A percentile compares a stretch with the other conserved stretches of the same genome.
These are phyloP conservation scores for Premnoplex brunnescens DNA, from an alignment of 2,797 vertebrate species.

Conservation along the genomic window DNA sequence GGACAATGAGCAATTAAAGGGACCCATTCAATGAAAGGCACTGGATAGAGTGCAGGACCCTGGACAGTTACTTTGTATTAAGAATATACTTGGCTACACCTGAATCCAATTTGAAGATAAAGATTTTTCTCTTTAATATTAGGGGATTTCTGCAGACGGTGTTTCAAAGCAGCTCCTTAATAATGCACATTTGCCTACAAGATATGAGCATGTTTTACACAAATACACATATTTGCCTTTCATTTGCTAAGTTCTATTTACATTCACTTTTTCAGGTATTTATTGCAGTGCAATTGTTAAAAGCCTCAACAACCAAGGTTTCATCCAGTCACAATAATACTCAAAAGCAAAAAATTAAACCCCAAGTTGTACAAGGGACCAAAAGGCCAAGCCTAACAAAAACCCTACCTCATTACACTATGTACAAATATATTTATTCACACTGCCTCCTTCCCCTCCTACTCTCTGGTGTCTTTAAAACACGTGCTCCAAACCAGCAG, in stretches of 20 bases:
- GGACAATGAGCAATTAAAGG: background rate
- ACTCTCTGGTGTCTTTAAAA: background rate
- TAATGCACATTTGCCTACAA: background rate
- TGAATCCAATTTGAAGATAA: background rate
- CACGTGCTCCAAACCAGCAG: background rate
- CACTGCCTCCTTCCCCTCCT: background rate
- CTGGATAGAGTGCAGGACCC: background rate
- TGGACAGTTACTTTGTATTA: background rate
- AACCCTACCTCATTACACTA: background rate
- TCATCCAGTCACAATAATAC: background rate
- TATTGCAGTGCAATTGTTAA: background rate
- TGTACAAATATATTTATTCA: background rate
- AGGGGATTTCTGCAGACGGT: background rate
- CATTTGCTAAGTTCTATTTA: background rate
- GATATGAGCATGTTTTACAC: background rate
- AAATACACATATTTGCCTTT: background rate
- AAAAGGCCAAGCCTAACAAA: background rate
- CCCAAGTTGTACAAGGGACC: background rate
- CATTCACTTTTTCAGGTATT: background rate
- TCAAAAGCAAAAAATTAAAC: background rate
- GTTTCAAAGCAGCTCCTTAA: background rate
- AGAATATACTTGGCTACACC: background rate
- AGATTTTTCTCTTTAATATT: constrained; percentile 9
- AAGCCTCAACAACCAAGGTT: background rate
- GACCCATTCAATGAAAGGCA: background rate